phyloP scores from a whole-genome alignment of 2,797 vertebrate genomes.

The Simalia tracyae region DNA sequence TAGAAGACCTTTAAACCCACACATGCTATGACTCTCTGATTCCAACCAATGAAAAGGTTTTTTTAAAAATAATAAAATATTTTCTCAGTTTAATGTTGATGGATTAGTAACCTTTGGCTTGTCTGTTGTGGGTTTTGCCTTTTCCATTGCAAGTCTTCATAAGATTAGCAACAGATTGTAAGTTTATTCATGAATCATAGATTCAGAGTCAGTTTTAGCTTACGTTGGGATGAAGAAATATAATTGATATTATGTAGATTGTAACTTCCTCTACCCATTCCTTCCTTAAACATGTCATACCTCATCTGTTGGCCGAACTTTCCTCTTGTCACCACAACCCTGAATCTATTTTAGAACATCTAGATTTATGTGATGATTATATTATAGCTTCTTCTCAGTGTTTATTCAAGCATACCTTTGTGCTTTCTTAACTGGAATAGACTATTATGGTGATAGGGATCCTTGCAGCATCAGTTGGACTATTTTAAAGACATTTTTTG shows the following conservation, averaged over 20 bases:
- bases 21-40: neutral
- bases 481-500: neutral
- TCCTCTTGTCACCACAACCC: conserved; percentile 1
- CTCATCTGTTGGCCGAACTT: conserved; percentile 43
- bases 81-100: conserved; percentile 25
- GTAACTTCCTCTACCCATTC: conserved; percentile 40
- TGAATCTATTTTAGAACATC: conserved; percentile 44
- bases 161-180: conserved; percentile 50
- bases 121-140: conserved; percentile 20
- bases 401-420: neutral
- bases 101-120: conserved; percentile 18
- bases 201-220: conserved; percentile 60
- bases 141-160: conserved; percentile 34
- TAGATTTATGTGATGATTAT: conserved; percentile 14
- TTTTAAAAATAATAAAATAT: neutral
- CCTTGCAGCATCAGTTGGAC: neutral
- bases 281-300: conserved; percentile 51
- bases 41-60: conserved; percentile 4
- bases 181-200: conserved; percentile 46
- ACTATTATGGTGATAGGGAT: neutral
- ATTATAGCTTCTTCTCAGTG: conserved; percentile 8
- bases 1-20: too few species aligned
- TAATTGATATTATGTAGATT: conserved; percentile 56
- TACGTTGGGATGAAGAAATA: conserved; percentile 52
- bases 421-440: neutral